These are phyloP conservation scores for Ciconia stormi DNA, from an alignment of 2,113 vertebrate species.

Conservation along the genomic window DNA sequence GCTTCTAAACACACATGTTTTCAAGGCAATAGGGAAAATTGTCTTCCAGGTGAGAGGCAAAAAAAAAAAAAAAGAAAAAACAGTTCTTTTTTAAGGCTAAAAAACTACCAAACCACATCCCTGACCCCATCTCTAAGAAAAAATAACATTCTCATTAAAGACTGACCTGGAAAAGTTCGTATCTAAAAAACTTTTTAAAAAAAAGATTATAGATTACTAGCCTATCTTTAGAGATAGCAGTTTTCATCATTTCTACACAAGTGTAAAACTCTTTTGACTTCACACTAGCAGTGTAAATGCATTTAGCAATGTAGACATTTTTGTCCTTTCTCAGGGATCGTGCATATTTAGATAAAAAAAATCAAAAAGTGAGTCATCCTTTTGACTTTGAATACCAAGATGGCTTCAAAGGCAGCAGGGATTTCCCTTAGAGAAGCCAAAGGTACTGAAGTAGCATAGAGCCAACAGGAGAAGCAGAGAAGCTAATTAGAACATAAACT, in stretches of 20 bases:
- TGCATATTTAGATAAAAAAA: neutral
- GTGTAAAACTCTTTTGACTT: neutral
- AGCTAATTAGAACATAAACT: neutral
- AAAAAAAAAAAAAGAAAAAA: too few species aligned
- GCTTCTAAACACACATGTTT: fast-evolving
- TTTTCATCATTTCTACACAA: neutral
- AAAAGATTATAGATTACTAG: neutral
- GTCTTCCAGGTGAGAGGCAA: fast-evolving
- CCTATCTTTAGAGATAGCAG: neutral
- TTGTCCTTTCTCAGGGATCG: neutral
- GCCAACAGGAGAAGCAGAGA: neutral
- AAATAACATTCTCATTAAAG: neutral
- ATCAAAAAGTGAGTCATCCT: neutral
- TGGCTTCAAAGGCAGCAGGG: neutral
- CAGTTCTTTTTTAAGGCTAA: neutral
- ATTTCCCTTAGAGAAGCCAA: neutral
- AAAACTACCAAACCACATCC: neutral
- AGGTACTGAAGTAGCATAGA: neutral
- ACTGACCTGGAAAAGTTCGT: neutral
- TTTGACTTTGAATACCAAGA: neutral
- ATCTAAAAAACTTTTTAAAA: neutral
- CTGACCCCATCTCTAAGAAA: neutral
- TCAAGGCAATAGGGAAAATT: neutral
- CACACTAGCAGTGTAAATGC: neutral
- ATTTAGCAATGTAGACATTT: neutral